Conservation (phyloP, 2,797 vertebrate genomes). For the Microhierax caerulescens region DNA sequence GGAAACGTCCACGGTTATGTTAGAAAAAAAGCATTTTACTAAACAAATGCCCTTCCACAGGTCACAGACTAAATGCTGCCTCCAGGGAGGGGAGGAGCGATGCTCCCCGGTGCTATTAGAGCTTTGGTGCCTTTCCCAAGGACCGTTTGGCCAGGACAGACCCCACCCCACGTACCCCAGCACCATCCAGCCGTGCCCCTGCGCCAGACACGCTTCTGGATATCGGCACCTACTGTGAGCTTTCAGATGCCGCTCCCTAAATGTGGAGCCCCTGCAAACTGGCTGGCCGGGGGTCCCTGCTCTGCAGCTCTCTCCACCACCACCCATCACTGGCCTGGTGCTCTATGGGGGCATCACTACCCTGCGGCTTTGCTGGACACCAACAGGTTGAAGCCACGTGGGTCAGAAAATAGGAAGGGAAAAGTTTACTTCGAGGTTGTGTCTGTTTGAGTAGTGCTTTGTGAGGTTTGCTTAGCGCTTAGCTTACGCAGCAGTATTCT, state of each 20-base stretch:
- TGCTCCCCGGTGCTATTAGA: background rate
- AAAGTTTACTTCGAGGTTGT: background rate
- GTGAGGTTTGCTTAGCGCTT: background rate
- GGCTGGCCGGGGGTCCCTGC: background rate
- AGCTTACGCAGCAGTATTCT: background rate
- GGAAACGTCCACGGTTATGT: background rate
- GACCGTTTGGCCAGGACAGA: background rate
- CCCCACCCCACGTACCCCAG: background rate
- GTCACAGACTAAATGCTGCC: background rate
- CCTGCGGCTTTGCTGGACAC: background rate
- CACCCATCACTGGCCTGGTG: background rate
- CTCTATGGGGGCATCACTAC: background rate
- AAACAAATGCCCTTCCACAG: background rate
- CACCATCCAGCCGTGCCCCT: background rate
- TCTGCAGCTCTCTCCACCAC: background rate
- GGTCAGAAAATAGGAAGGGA: background rate
- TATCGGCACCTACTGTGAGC: background rate
- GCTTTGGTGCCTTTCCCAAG: background rate
- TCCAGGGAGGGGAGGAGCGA: background rate
- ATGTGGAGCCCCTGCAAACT: background rate
- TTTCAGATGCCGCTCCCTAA: background rate
- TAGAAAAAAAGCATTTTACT: background rate
- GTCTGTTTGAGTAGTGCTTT: background rate
- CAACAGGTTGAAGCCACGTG: background rate
- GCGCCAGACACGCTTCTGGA: background rate